Evolutionary conservation across 23 tunicate genomes (phyloP).

Genomic region (Halocynthia aurantium): DNA sequence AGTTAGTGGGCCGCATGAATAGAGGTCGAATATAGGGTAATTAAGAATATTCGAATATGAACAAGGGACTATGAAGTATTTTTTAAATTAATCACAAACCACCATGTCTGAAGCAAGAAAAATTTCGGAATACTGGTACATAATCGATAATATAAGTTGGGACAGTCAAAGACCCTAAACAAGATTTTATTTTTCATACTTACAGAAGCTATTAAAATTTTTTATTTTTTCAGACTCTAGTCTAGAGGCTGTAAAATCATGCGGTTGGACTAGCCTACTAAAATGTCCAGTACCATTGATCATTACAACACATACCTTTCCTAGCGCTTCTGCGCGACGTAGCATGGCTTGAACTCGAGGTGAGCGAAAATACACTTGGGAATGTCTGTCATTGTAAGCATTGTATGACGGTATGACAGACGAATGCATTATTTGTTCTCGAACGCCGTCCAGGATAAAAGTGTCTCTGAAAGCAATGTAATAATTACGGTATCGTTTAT

Average conservation of each 20-base stretch:
- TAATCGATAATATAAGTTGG: too few species aligned
- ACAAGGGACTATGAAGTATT: too few species aligned
- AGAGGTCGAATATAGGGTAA: too few species aligned
- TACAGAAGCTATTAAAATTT: neutral
- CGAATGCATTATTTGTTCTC: slow-evolving; percentile 34
- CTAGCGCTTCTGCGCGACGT: slow-evolving; percentile 26
- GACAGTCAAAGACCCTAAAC: too few species aligned
- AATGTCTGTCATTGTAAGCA: slow-evolving; percentile 59
- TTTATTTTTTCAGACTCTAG: neutral
- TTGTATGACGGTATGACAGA: slow-evolving; percentile 71
- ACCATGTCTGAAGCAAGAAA: too few species aligned
- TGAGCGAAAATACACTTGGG: slow-evolving; percentile 57
- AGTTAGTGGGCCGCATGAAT: too few species aligned
- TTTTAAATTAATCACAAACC: too few species aligned
- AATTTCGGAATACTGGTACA: too few species aligned
- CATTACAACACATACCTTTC: slow-evolving; percentile 21
- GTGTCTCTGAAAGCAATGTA: slow-evolving; percentile 13
- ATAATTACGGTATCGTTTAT: neutral
- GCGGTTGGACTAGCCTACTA: too few species aligned
- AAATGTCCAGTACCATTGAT: too few species aligned
- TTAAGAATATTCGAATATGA: too few species aligned
- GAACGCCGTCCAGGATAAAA: slow-evolving; percentile 66
- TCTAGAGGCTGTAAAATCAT: slow-evolving; percentile 4
- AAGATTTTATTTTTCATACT: too few species aligned
- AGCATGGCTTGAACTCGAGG: slow-evolving; percentile 72